A percentile compares a stretch with the other conserved stretches of the same genome.
Conservation (phyloP, 2,888 invertebrate species). For the Nomada lathburiana region DNA sequence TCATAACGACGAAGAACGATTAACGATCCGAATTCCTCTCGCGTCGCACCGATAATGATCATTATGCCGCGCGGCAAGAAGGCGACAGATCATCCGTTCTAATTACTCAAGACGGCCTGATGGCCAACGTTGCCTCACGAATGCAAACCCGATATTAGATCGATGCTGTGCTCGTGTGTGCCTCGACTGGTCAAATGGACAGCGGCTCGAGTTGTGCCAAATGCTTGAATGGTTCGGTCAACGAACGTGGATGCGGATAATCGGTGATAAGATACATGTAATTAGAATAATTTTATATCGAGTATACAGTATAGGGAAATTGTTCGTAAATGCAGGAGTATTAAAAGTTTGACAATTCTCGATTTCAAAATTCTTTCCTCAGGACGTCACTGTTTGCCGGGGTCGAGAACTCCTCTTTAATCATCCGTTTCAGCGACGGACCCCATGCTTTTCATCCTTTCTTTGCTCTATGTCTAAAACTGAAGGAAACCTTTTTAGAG, state of each 20-base stretch:
- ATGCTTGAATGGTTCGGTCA: constrained; percentile 55
- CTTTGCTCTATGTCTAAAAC: constrained; percentile 17
- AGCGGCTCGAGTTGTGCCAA: constrained; percentile 52
- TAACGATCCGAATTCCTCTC: constrained; percentile 16
- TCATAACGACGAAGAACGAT: neutral
- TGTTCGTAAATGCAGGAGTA: neutral
- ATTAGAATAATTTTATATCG: neutral
- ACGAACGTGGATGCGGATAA: constrained; percentile 48
- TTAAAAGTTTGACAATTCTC: neutral
- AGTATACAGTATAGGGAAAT: too few relatives aligned
- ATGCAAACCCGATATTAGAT: constrained; percentile 40
- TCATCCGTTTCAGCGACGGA: constrained; percentile 28
- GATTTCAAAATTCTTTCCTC: constrained; percentile 22
- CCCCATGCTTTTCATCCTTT: constrained; percentile 37
- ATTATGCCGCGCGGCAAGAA: constrained; percentile 58
- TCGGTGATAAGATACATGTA: neutral
- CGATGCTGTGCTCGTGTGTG: constrained; percentile 31
- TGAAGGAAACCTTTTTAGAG: constrained; percentile 26
- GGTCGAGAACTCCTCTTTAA: constrained; percentile 57
- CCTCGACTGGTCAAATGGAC: constrained; percentile 25
- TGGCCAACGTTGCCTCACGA: constrained; percentile 55
- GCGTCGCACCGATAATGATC: constrained; percentile 45
- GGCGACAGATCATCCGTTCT: constrained; percentile 57
- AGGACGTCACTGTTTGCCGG: constrained; percentile 32
- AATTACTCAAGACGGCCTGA: constrained; percentile 67